Evolutionary conservation across 1,140 invertebrate genomes (phyloP), one percentile per base, ranked within the genome.

Genomic region (Aphidius ervi): DNA sequence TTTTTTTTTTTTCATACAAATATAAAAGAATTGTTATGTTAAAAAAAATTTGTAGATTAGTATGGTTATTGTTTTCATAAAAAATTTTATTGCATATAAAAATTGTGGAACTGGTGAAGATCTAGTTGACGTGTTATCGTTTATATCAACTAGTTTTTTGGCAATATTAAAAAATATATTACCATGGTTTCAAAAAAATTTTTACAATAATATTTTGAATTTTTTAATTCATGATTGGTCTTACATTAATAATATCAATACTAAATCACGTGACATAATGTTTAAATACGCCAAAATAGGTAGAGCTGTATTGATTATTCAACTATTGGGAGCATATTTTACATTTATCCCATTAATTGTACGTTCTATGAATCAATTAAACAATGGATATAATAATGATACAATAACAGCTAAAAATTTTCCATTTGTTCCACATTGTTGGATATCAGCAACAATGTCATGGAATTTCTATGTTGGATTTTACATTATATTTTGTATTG

Each of bases 351-450:
- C 49, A n/a, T 9, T 64, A 20, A 46, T 60, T 43, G 16, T 37
- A 6, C 41, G 45, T 54, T 31, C 16, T 9, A 58, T 2, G 56
- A 56, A 41, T 55, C 55, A 45, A 20, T 59, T 20, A 20, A 37
- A 23, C 5, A 55, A 39, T 43, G 8, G 40, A 5, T 5, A 0
- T 3, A 53, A 58, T 48, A 31, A 31, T 31, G 23, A 31, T 31
- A 31, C 23, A 31, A 31, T 50, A 31, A 3, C 4, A 31, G 8
- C 23, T 54, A 4, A 31, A 39, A 39, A 37, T 31, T 3, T 65
- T 37, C 60, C 63, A 16, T 59, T 65, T 41, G 61, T 61, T 7
- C 61, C 63, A 2, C 43, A 40, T 41, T 65, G 63, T 41, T 65
- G 61, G 60, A n/a, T 62, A 42, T 52, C 60, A 31, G 4, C 49